phyloP scores from a whole-genome alignment of 2,888 invertebrate genomes.

The Cecidostiba fungosa region DNA sequence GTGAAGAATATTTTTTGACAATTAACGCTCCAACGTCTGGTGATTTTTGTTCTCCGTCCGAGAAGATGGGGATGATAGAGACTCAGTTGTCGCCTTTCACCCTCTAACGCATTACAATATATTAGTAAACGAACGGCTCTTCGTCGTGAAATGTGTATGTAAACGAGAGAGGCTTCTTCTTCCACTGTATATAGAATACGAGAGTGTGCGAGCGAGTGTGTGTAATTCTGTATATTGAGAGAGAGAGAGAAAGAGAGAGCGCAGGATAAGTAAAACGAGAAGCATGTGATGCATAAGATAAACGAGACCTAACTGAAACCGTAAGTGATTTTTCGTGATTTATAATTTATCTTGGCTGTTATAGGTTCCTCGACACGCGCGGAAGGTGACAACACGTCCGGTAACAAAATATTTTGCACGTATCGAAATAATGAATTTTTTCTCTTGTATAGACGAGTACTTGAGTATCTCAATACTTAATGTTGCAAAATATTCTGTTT shows the following conservation, averaged over 20 bases:
- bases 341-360: constrained; percentile 76
- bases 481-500: constrained; percentile 67
- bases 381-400: constrained; percentile 70
- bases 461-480: background rate
- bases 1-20: constrained; percentile 8
- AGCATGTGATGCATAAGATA: constrained; percentile 38
- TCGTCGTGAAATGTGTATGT: constrained; percentile 45
- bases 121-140: constrained; percentile 4
- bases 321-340: constrained; percentile 72
- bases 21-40: background rate
- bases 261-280: constrained; percentile 52
- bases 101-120: background rate
- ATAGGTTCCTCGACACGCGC: constrained; percentile 73
- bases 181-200: constrained; percentile 46
- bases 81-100: constrained; percentile 24
- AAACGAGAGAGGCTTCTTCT: constrained; percentile 33
- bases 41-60: background rate
- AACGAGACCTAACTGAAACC: constrained; percentile 31
- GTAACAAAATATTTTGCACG: constrained; percentile 68
- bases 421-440: constrained; percentile 17
- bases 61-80: constrained; percentile 24
- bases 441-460: background rate
- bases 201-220: constrained; percentile 39
- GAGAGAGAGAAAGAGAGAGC: background rate
- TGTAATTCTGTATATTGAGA: constrained; percentile 33